Conservation (phyloP, 2,888 invertebrate genomes). For the Clostera curtula region DNA sequence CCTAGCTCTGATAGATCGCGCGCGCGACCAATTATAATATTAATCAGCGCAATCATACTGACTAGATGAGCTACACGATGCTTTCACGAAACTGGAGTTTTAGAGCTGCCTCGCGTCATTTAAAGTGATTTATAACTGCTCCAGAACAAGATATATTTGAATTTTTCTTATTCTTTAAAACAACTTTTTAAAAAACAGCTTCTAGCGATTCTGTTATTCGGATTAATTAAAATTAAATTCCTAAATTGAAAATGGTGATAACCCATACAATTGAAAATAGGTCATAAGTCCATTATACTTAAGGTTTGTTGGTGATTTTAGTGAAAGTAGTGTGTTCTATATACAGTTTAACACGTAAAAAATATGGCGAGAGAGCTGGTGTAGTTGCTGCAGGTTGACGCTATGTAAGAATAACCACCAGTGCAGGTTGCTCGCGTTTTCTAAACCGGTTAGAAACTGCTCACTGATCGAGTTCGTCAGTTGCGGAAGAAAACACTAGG, state of each 20-base stretch:
- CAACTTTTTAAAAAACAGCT: too few species aligned
- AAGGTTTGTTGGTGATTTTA: too few species aligned
- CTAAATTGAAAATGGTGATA: too few species aligned
- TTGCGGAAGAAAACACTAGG: slow-evolving; percentile 68
- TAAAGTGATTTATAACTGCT: neutral
- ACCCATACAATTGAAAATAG: too few species aligned
- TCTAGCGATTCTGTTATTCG: too few species aligned
- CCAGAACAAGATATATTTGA: neutral
- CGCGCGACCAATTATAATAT: slow-evolving; percentile 71
- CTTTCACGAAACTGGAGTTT: slow-evolving; percentile 43
- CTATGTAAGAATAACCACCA: slow-evolving; percentile 38
- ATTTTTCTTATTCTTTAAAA: too few species aligned
- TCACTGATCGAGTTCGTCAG: slow-evolving; percentile 69
- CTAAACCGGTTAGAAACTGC: slow-evolving; percentile 75
- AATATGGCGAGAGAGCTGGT: slow-evolving; percentile 55
- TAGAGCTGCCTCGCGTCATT: slow-evolving; percentile 1
- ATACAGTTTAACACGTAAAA: slow-evolving; percentile 27
- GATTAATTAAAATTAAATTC: too few species aligned
- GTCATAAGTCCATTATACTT: too few species aligned
- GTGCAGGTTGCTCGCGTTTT: slow-evolving; percentile 53
- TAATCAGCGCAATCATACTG: slow-evolving; percentile 68
- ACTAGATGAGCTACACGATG: slow-evolving; percentile 54
- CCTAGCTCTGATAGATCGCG: slow-evolving; percentile 67
- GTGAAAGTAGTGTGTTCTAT: slow-evolving; percentile 28
- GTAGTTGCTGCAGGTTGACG: slow-evolving; percentile 24